Percentiles rank a stretch among this genome's conserved stretches.
Conservation (phyloP, 2,797 vertebrate species). For the Otus scops region DNA sequence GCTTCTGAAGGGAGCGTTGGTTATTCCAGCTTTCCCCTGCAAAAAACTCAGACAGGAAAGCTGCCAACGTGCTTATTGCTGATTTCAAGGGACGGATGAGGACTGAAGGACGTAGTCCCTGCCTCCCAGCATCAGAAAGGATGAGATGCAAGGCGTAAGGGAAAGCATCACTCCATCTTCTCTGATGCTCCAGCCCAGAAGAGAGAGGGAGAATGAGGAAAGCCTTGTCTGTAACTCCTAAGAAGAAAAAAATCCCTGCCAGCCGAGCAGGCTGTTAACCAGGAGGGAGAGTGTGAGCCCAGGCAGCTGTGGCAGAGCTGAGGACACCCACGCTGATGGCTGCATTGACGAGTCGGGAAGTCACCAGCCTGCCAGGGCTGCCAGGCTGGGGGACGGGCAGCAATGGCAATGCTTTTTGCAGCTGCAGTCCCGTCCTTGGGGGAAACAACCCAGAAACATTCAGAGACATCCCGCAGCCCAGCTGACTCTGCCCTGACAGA, state of each 20-base stretch:
- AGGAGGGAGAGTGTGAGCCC: neutral
- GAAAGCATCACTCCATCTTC: neutral
- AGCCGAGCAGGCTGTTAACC: neutral
- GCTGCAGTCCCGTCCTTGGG: neutral
- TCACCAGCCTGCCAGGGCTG: neutral
- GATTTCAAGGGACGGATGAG: neutral
- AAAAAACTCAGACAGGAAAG: neutral
- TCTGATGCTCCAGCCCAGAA: neutral
- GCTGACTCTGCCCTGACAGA: neutral
- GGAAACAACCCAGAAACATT: neutral
- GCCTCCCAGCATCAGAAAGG: neutral
- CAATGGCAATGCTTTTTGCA: accelerated
- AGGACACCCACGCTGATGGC: neutral
- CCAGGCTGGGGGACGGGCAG: neutral
- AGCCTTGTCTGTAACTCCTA: neutral
- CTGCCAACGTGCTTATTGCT: neutral
- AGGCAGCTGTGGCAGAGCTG: accelerated
- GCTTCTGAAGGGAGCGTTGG: neutral
- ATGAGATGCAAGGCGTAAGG: neutral
- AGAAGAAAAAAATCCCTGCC: neutral
- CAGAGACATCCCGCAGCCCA: neutral
- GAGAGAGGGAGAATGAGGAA: neutral
- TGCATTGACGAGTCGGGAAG: neutral
- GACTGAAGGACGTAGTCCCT: neutral
- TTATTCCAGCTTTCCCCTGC: neutral